Percentiles rank a stretch among this genome's conserved stretches.
Evolutionary conservation across 64 coral and sea anemone species (phyloP).

Genomic region (Montipora foliosa): DNA sequence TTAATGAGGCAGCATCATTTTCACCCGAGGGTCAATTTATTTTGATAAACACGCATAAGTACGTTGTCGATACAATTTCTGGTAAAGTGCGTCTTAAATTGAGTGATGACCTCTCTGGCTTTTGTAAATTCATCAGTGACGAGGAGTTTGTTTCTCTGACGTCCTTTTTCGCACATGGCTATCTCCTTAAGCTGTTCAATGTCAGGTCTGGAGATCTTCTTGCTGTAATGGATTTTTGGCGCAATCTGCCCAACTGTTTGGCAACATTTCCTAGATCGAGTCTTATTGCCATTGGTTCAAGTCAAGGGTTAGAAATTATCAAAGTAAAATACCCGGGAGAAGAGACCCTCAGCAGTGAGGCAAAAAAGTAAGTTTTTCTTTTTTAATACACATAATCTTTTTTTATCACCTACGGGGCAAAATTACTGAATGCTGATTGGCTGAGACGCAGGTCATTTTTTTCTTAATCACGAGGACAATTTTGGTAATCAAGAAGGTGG

Average conservation of each 20-base stretch:
- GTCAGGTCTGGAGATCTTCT: not conserved
- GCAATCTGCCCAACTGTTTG: not conserved
- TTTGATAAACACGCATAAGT: no score
- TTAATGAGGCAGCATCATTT: not conserved
- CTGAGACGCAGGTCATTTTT: no score
- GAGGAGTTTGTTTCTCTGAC: not conserved
- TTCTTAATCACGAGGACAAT: no score
- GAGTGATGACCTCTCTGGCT: no score
- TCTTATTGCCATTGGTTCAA: not conserved
- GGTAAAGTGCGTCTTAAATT: not conserved
- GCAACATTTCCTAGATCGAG: not conserved
- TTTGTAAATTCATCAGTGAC: conserved; percentile 4
- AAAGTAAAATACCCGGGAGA: not conserved
- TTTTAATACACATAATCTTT: no score
- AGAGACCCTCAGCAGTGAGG: not conserved
- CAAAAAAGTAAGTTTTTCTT: no score
- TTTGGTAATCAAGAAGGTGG: no score
- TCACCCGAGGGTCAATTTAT: no score
- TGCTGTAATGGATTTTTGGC: not conserved
- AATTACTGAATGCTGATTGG: no score
- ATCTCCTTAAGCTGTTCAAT: not conserved
- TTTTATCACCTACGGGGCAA: no score
- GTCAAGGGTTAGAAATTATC: not conserved
- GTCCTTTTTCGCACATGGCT: no score
- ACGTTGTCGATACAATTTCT: not conserved